Evolutionary conservation across 2,888 invertebrate species (phyloP), one percentile per base, ranked within the genome.

Genomic region (Cepaea hortensis): DNA sequence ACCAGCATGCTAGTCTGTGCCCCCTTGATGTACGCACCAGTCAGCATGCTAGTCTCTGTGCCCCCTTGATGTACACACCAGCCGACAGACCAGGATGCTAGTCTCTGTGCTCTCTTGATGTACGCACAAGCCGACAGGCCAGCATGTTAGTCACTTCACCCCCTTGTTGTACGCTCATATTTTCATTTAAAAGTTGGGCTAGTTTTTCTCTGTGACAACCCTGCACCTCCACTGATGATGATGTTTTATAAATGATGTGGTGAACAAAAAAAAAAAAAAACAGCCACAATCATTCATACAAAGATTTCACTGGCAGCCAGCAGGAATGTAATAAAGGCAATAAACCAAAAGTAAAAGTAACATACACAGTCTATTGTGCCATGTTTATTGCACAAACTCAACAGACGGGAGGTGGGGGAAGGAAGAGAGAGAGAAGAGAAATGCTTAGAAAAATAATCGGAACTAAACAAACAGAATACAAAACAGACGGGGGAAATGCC

Each of bases 291-390:
- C 18, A 76, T 50, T 77, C 62, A 65, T 13, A 46, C 7, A 46
- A 65, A 48, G 61, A 46, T 18, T 9, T 11, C 9, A 65, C 18
- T 46, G 62, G 48, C 35, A 84, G 81, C 81, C 35, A 84, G 81
- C 81, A 76, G 55, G 62, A 86, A 75, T 81, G 65, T 86, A 73
- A 70, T 75, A 68, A 61, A 81, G 65, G 50, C 75, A 81, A 48
- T 50, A 5, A 81, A 86, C 23, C 6, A 35, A 73, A 62, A 11
- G 46, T 81, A 46, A 73, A 61, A 75, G 23, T 55, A 73, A 84
- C 2, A 61, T 55, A 35, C 55, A 55, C 55, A 65, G 50, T 20
- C 55, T 65, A 73, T 62, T 65, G 65, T 75, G 65, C 62, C n/a
- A n/a, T 18, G 48, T 55, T 84, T 65, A 76, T 65, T 75, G 76